Evolutionary conservation across 2,113 vertebrate genomes (phyloP).

Genomic region (Cyanoderma ruficeps): DNA sequence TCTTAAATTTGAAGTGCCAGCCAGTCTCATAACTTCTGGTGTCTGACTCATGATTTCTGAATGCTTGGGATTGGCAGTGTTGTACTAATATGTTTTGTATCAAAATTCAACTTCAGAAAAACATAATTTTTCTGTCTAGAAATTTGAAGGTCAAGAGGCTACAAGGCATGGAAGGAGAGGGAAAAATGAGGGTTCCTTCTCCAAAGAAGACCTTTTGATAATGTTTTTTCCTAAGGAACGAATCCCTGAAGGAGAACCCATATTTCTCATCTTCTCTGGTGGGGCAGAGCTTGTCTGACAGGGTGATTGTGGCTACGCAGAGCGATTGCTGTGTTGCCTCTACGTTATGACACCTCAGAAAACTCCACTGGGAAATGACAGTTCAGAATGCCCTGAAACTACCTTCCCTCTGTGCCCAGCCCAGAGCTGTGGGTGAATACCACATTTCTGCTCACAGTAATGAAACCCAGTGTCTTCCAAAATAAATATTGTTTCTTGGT

Average conservation of each 20-base stretch:
- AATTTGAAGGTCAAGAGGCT: not conserved
- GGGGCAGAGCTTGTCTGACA: not conserved
- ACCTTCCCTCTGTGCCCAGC: not conserved
- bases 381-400: not conserved
- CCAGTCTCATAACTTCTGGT: not conserved
- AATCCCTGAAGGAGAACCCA: not conserved
- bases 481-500: constrained; percentile 65
- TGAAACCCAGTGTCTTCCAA: constrained; percentile 26
- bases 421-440: not conserved
- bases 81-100: not conserved
- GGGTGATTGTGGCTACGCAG: not conserved
- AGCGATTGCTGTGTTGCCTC: not conserved
- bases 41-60: constrained; percentile 24
- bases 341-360: rapidly evolving
- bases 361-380: not conserved
- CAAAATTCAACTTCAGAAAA: constrained; percentile 17
- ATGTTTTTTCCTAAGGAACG: not conserved
- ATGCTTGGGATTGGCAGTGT: not conserved
- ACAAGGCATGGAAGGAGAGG: not conserved
- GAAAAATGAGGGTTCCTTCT: not conserved
- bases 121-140: not conserved
- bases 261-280: not conserved
- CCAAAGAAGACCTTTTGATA: not conserved
- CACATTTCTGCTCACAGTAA: not conserved
- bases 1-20: not conserved